Conservation (phyloP, 2,888 invertebrate genomes). For the Campoletis raptor region DNA sequence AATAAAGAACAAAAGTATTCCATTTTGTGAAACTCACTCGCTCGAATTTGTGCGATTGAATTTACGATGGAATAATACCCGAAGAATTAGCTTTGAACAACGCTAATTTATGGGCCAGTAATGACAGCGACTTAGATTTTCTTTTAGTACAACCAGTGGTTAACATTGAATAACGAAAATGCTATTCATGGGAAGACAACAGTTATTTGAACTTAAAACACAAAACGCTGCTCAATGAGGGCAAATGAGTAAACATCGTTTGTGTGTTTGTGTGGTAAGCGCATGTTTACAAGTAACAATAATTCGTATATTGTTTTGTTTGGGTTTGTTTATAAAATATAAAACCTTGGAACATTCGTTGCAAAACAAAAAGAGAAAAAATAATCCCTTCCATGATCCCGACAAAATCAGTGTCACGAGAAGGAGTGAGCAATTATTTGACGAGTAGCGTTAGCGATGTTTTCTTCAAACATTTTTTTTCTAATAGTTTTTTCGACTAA, state of each 20-base stretch:
- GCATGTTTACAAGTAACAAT: conserved; percentile 4
- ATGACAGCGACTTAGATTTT: conserved; percentile 14
- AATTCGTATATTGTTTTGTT: neutral
- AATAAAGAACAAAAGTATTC: conserved; percentile 43
- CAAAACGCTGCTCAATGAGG: conserved; percentile 37
- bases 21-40: conserved; percentile 12
- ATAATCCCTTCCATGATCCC: neutral
- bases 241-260: conserved; percentile 55
- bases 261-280: conserved; percentile 21
- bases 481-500: neutral
- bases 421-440: conserved; percentile 8
- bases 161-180: conserved; percentile 54
- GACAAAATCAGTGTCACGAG: neutral
- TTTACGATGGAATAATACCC: conserved; percentile 32
- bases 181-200: conserved; percentile 63
- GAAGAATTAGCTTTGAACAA: conserved; percentile 38
- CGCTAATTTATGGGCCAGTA: conserved; percentile 24
- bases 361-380: neutral
- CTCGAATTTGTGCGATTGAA: conserved; percentile 14
- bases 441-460: conserved; percentile 2
- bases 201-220: conserved; percentile 56
- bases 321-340: neutral
- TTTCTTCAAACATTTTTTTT: conserved; percentile 4
- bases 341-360: conserved; percentile 24
- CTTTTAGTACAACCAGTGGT: conserved; percentile 45